A percentile compares a stretch with the other conserved stretches of the same genome.
These are phyloP conservation scores for Todiramphus saurophagus DNA, from an alignment of 2,113 vertebrate species.

Conservation along the genomic window DNA sequence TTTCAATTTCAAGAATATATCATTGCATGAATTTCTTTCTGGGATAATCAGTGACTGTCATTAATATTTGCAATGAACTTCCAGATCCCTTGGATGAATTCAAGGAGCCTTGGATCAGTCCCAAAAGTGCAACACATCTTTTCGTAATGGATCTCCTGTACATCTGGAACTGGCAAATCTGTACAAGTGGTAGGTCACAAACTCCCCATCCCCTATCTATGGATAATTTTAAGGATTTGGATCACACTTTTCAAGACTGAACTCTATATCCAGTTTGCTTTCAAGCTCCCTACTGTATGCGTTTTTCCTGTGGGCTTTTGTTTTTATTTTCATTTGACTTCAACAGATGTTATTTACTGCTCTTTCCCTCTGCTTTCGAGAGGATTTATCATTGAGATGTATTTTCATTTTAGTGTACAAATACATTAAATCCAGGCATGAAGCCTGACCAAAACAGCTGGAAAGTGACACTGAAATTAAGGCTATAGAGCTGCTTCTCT, in stretches of 20 bases:
- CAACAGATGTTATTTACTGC: slow-evolving; percentile 54
- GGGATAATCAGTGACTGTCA: background rate
- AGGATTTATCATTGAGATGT: slow-evolving; percentile 53
- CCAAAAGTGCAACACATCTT: background rate
- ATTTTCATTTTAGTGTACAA: slow-evolving; percentile 48
- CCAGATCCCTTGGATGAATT: background rate
- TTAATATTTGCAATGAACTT: slow-evolving; percentile 9
- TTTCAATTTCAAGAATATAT: background rate
- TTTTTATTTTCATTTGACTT: slow-evolving; percentile 47
- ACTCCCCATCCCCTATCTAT: background rate
- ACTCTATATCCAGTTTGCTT: background rate
- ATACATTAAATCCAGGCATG: slow-evolving; percentile 47
- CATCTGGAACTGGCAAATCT: slow-evolving; percentile 10
- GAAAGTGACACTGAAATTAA: slow-evolving; percentile 69
- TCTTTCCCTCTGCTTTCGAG: slow-evolving; percentile 19
- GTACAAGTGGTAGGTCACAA: background rate
- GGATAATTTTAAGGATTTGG: slow-evolving; percentile 4
- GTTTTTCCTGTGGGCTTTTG: background rate
- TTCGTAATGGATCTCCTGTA: background rate
- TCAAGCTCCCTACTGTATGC: slow-evolving; percentile 5
- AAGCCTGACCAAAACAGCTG: slow-evolving; percentile 56
- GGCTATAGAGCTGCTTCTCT: slow-evolving; percentile 40
- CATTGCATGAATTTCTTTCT: background rate
- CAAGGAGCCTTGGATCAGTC: background rate
- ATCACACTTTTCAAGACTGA: slow-evolving; percentile 1